Evolutionary conservation across 2,888 invertebrate genomes (phyloP), one percentile per base, ranked within the genome.

Genomic region (Ecdyonurus torrentis): DNA sequence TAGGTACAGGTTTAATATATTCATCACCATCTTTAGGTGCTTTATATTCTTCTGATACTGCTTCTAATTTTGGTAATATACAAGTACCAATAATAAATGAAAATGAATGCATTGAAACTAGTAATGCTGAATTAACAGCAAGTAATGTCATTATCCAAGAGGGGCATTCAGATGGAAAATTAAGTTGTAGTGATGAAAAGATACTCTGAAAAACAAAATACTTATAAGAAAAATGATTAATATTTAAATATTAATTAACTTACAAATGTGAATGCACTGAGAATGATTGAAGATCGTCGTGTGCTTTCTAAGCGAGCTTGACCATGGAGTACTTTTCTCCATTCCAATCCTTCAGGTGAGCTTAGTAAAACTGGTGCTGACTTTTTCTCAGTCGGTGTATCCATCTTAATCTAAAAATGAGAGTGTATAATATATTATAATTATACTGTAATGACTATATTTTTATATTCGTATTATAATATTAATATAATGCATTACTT

Each of bases 71-170:
- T 2, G 83, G 83, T 62, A 83, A 71, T 63, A 83, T 81, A 68
- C 83, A 83, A 0, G 83, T 83, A 67, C 80, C 80, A 69, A 83
- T 83, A 82, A 83, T 82, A 23, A 83, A 72, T 1, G 83, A 82
- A 58, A 83, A 70, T 68, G 83, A 73, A 70, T 83, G 83, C 10
- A 83, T 80, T 1, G 81, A 78, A 23, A 82, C 81, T 22, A 83
- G 72, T 10, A 83, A 72, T 2, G 79, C 78, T 15, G 82, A 82
- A 68, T 77, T 77, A 2, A 79, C 70, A 60, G 77, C 78, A 69
- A 81, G 79, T n/a, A 78, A 73, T 20, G 81, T 74, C 52, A 83
- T 69, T 25, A 80, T 69, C 18, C 71, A 71, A 1, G 73, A 69
- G 1, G 78, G 77, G 22, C 77, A 65, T 55, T 67, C 63, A 0